phyloP scores from a whole-genome alignment of 1,140 invertebrate species.

The Telenomus remus region DNA sequence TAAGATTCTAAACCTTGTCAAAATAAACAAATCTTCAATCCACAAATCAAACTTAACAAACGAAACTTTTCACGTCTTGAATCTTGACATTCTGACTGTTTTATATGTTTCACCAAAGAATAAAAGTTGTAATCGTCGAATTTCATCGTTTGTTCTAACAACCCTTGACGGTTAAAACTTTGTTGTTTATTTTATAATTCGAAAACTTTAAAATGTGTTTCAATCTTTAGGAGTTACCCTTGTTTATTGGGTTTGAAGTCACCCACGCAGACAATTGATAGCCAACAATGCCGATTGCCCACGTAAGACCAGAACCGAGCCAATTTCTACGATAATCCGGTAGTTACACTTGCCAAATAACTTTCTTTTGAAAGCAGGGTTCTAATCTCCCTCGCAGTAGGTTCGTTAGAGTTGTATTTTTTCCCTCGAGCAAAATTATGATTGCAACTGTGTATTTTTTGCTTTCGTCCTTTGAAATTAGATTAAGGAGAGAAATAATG shows the following conservation, averaged over 20 bases:
- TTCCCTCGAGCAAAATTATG: no score
- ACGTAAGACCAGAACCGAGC: constrained; percentile 28
- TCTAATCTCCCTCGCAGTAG: background rate
- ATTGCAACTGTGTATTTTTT: no score
- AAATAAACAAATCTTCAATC: no score
- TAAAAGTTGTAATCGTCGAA: no score
- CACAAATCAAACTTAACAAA: constrained; percentile 49
- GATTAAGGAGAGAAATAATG: background rate
- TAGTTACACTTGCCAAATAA: constrained; percentile 8
- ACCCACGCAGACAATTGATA: constrained; percentile 57
- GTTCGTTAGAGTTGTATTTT: background rate
- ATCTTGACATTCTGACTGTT: no score
- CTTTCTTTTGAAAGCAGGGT: constrained; percentile 14
- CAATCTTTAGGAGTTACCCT: constrained; percentile 4
- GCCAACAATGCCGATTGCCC: constrained; percentile 59
- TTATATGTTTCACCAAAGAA: no score
- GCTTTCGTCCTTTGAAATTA: background rate
- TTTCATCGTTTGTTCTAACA: no score
- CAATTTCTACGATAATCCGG: background rate
- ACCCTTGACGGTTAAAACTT: no score
- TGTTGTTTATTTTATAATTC: no score
- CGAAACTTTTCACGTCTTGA: no score
- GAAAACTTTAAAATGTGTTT: no score
- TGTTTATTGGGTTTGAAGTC: constrained; percentile 39
- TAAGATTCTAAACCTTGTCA: no score